These are phyloP conservation scores for Diploscapter pachys DNA, from an alignment of 1,140 invertebrate species.

Conservation along the genomic window DNA sequence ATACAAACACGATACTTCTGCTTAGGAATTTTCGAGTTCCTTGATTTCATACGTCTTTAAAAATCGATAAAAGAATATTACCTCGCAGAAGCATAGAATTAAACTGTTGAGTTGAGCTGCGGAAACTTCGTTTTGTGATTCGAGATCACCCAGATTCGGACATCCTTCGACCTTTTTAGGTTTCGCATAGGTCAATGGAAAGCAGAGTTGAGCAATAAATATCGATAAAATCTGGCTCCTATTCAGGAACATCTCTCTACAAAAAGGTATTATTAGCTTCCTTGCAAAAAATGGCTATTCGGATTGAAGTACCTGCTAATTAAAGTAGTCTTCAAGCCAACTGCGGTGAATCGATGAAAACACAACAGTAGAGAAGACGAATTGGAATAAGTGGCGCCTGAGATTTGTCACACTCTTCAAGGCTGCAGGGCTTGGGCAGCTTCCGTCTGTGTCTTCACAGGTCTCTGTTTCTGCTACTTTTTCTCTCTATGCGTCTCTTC, in stretches of 20 bases:
- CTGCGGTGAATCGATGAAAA: too few relatives aligned
- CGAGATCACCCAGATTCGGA: conserved; percentile 28
- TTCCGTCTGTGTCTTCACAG: too few relatives aligned
- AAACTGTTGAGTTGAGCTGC: conserved; percentile 28
- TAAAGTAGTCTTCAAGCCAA: too few relatives aligned
- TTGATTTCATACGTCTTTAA: conserved; percentile 9
- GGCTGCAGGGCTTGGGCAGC: too few relatives aligned
- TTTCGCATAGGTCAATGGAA: not conserved
- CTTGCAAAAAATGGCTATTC: not conserved
- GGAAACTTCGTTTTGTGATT: conserved; percentile 14
- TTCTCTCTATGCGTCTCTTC: too few relatives aligned
- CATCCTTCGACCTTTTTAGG: conserved; percentile 18
- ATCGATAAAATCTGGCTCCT: conserved; percentile 2
- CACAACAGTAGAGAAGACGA: too few relatives aligned
- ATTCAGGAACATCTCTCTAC: not conserved
- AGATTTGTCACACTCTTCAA: too few relatives aligned
- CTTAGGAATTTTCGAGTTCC: not conserved
- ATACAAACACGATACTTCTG: conserved; percentile 30
- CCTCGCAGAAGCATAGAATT: conserved; percentile 35
- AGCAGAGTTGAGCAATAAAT: not conserved
- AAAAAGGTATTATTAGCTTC: not conserved
- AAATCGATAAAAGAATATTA: conserved; percentile 1
- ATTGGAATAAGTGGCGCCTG: too few relatives aligned
- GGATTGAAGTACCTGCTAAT: too few relatives aligned
- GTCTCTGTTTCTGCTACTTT: too few relatives aligned